These are phyloP conservation scores for Platerodrilus igneus DNA, from an alignment of 2,888 invertebrate genomes.

Conservation along the genomic window DNA sequence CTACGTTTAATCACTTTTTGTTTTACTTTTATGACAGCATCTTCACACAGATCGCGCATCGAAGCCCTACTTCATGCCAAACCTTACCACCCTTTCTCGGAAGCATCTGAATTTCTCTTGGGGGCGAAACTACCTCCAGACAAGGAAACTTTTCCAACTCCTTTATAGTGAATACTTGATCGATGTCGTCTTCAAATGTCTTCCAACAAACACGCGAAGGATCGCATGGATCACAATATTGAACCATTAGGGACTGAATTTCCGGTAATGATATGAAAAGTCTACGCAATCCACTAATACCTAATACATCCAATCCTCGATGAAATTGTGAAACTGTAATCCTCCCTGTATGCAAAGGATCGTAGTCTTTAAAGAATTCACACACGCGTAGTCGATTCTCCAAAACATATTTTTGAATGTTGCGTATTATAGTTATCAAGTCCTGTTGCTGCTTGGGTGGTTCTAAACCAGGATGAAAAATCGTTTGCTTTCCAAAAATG, in stretches of 20 bases:
- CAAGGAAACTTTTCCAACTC: conserved; percentile 64
- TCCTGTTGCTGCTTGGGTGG: conserved; percentile 50
- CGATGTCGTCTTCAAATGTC: conserved; percentile 72
- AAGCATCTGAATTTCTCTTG: conserved; percentile 50
- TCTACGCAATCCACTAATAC: conserved; percentile 55
- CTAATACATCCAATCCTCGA: conserved; percentile 63
- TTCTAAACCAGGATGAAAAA: conserved; percentile 58
- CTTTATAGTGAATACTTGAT: conserved; percentile 55
- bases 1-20: conserved; percentile 58
- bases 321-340: conserved; percentile 68
- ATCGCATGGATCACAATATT: conserved; percentile 71
- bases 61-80: conserved; percentile 47
- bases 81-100: conserved; percentile 49
- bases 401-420: conserved; percentile 64
- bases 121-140: conserved; percentile 54
- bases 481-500: conserved; percentile 52
- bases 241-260: conserved; percentile 57
- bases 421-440: conserved; percentile 55
- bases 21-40: conserved; percentile 59
- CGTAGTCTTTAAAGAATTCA: conserved; percentile 71
- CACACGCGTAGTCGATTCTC: conserved; percentile 61
- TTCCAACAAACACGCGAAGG: conserved; percentile 65
- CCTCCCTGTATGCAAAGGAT: conserved; percentile 62
- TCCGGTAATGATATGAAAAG: conserved; percentile 60
- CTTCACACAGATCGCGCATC: conserved; percentile 55